Conservation (phyloP, 1,140 invertebrate species). For the Sitophilus oryzae region DNA sequence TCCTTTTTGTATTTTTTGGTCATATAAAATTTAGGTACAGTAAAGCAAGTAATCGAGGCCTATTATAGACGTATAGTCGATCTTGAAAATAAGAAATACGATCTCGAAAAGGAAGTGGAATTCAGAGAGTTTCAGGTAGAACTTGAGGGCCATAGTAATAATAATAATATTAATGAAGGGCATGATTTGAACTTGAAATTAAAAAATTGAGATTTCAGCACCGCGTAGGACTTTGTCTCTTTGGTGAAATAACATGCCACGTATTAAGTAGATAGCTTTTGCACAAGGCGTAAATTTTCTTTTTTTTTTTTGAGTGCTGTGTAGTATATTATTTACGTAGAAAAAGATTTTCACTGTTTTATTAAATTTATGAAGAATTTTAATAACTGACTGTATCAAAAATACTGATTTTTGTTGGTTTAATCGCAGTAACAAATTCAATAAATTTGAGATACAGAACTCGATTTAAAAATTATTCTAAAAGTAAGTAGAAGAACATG, state of each 20-base stretch:
- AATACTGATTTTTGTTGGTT: too few relatives aligned
- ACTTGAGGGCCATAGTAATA: conserved; percentile 2
- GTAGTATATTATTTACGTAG: too few relatives aligned
- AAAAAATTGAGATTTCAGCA: too few relatives aligned
- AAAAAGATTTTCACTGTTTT: too few relatives aligned
- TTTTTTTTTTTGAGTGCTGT: conserved; percentile 12
- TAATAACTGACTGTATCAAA: too few relatives aligned
- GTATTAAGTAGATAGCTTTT: conserved; percentile 26
- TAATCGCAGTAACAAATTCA: too few relatives aligned
- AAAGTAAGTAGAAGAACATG: too few relatives aligned
- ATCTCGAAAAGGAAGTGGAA: conserved; percentile 91
- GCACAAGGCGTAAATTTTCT: conserved; percentile 30
- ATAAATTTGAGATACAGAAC: too few relatives aligned
- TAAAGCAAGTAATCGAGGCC: conserved; percentile 78
- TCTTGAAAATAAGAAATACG: conserved; percentile 93
- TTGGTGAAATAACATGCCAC: conserved; percentile 15
- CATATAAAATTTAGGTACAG: conserved; percentile 37
- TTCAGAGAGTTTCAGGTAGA: conserved; percentile 85
- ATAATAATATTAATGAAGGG: conserved; percentile 14
- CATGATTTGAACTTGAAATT: conserved; percentile 22
- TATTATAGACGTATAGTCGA: conserved; percentile 81
- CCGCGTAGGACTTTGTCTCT: conserved; percentile 14
- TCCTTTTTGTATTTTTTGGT: too few relatives aligned
- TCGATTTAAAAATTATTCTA: too few relatives aligned
- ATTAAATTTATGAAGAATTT: too few relatives aligned